Evolutionary conservation across 2,113 vertebrate genomes (phyloP).

Genomic region (Atractosteus spatula): DNA sequence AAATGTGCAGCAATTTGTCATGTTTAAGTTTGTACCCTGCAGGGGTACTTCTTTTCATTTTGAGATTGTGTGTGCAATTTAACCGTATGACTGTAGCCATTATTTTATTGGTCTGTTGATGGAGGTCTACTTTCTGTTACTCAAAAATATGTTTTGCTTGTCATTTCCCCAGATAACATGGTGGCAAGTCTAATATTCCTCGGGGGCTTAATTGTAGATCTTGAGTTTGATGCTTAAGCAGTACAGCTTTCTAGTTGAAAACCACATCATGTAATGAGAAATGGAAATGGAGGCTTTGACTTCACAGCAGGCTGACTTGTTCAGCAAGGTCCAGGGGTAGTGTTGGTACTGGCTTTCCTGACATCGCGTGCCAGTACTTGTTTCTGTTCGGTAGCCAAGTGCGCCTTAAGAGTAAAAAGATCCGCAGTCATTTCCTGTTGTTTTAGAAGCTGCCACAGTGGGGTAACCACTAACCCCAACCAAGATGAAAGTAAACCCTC

Average conservation of each 20-base stretch:
- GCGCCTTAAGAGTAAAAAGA: constrained; percentile 34
- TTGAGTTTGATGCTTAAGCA: too few relatives aligned
- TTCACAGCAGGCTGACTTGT: constrained; percentile 14
- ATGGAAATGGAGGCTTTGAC: not conserved
- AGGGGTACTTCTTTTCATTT: too few relatives aligned
- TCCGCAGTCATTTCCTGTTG: constrained; percentile 57
- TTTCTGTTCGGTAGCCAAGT: constrained; percentile 43
- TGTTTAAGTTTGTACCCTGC: too few relatives aligned
- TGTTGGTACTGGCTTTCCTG: constrained; percentile 16
- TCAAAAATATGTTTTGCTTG: too few relatives aligned
- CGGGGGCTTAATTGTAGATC: too few relatives aligned
- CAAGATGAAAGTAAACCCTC: constrained; percentile 45
- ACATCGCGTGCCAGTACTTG: constrained; percentile 37
- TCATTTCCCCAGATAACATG: too few relatives aligned
- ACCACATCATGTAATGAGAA: not conserved
- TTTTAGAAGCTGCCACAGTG: constrained; percentile 50
- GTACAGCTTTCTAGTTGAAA: not conserved
- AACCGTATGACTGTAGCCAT: too few relatives aligned
- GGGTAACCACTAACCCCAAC: constrained; percentile 46
- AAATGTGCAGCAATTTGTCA: too few relatives aligned
- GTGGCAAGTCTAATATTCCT: too few relatives aligned
- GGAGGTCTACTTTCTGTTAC: too few relatives aligned
- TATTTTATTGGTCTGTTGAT: too few relatives aligned
- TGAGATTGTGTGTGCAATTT: too few relatives aligned
- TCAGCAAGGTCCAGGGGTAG: constrained; percentile 16